Evolutionary conservation across 1,140 invertebrate species (phyloP).

Genomic region (Polypedilum vanderplanki): DNA sequence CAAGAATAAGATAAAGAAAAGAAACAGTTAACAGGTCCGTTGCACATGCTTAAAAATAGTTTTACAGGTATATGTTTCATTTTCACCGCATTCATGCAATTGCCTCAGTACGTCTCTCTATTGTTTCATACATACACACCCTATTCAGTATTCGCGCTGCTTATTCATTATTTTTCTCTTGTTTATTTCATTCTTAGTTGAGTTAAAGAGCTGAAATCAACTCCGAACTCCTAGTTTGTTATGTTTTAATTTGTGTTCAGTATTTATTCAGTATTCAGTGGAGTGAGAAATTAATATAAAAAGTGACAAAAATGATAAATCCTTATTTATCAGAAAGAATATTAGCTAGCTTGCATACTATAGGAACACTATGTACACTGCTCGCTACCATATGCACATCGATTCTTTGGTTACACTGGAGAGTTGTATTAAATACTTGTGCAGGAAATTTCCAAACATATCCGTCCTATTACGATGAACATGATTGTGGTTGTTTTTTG

Average conservation of each 20-base stretch:
- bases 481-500: conserved; percentile 59
- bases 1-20: too few species aligned
- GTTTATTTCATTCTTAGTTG: not conserved
- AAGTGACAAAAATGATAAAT: not conserved
- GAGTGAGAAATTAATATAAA: too few species aligned
- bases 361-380: not conserved
- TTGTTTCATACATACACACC: too few species aligned
- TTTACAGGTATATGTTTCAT: too few species aligned
- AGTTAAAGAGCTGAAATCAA: not conserved
- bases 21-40: too few species aligned
- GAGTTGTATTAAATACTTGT: conserved; percentile 54
- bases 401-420: conserved; percentile 59
- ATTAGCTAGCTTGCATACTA: not conserved
- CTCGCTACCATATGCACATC: conserved; percentile 37
- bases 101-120: too few species aligned
- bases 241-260: too few species aligned
- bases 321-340: not conserved
- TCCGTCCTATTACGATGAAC: conserved; percentile 41
- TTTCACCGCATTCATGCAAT: too few species aligned
- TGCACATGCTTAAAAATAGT: too few species aligned
- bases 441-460: conserved; percentile 37
- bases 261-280: too few species aligned
- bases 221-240: too few species aligned
- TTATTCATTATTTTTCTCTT: not conserved
- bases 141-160: not conserved